Conservation (phyloP, 2,797 vertebrate genomes). For the Alfaro cultratus region DNA sequence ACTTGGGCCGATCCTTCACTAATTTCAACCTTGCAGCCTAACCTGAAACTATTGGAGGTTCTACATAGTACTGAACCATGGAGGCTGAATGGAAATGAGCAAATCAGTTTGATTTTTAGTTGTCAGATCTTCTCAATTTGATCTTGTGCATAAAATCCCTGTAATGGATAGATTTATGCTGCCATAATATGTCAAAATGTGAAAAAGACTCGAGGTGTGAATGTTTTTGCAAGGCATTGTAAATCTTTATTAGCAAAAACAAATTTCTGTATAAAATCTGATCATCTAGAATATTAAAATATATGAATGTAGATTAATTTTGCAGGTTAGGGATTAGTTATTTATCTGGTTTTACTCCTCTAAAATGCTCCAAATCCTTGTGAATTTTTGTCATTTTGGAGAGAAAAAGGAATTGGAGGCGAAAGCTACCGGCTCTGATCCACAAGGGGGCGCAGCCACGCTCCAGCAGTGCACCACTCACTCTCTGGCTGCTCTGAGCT, state of each 20-base stretch:
- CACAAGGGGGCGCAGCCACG: constrained; percentile 71
- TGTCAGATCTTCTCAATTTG: background rate
- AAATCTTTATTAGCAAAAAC: background rate
- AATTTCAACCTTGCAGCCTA: background rate
- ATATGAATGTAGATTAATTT: background rate
- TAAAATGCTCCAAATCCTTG: background rate
- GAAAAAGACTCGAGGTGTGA: background rate
- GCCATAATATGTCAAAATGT: background rate
- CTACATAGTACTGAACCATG: background rate
- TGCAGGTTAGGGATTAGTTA: background rate
- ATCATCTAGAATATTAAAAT: background rate
- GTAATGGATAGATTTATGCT: background rate
- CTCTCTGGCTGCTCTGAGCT: constrained; percentile 52
- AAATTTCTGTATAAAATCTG: background rate
- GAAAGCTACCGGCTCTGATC: constrained; percentile 26
- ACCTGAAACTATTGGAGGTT: background rate
- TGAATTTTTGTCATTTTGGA: background rate
- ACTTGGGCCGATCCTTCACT: background rate
- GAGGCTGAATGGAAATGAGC: background rate
- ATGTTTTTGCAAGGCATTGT: background rate
- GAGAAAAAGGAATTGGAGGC: background rate
- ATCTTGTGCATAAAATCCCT: background rate
- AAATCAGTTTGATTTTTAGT: background rate
- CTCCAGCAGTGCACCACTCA: constrained; percentile 15
- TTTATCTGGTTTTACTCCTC: background rate